Base-by-base conservation (phyloP, 2,888 invertebrate genomes). In the Athetis lepigone region DNA sequence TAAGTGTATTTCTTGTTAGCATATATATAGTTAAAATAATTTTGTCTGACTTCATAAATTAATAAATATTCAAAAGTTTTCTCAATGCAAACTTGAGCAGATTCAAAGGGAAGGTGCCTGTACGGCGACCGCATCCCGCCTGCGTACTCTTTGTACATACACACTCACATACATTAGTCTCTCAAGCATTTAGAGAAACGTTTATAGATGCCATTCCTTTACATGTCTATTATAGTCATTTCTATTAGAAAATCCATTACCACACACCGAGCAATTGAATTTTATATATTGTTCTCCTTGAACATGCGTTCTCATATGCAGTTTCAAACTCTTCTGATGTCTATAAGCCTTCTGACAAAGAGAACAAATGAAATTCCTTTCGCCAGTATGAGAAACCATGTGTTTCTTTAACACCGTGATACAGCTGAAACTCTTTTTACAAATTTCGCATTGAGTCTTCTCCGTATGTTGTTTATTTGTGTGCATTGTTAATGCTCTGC, bases 281-380 rank as follows among this genome's bases (percentile, higher is more conserved):
- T 86, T 88, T 11, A 82, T 73, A 18, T 56, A 77, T 25, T 82
- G 78, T 0, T 83, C 83, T 1, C 77, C 84, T 21, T 81, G 76
- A 0, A 70, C 61, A 65, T 92, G 92, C 1, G 83, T 77, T 25
- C 89, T 84, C 82, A 94, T 83, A 64, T 96, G 96, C 25, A 94
- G 88, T 18, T 85, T 89, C 75, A 93, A 73, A 51, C 89, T 92
- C 63, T 89, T 94, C 74, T 94, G 93, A 42, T 95, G 94, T 52
- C 93, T 92, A 51, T 96, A 96, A 0, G 94, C 88, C 67, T 95
- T 95, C 37, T 92, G 88, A 60, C 96, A 96, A 1, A 94, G 60
- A 9, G 84, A 78, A 71, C 96, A 96, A 0, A 85, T 52, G 37
- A 84, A 90, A 61, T 88, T 90, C 47, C 88, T 84, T 42, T 90